Conservation (phyloP, 30 jellyfish, hydroid and myxozoan genomes). For the Aurelia aurita complex sp. Pacific region DNA sequence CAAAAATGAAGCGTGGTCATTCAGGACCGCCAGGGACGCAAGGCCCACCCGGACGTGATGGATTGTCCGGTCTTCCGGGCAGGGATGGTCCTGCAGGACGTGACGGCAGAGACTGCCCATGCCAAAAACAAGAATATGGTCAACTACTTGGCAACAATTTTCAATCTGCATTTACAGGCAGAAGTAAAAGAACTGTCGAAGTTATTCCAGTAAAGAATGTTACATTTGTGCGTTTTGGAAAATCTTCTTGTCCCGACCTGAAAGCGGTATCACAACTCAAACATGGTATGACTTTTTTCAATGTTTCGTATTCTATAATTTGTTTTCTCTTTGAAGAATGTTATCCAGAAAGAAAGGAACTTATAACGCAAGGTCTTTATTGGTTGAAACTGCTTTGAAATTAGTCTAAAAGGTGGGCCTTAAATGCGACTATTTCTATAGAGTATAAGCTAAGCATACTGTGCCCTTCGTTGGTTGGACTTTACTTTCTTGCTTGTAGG, state of each 20-base stretch:
- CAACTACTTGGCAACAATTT: conserved; percentile 8
- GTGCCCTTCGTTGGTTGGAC: no score
- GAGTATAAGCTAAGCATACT: no score
- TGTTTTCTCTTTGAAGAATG: no score
- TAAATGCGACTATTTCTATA: no score
- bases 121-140: conserved; percentile 11
- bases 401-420: no score
- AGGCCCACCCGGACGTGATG: conserved; percentile 80
- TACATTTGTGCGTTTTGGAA: conserved; percentile 59
- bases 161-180: conserved; percentile 29
- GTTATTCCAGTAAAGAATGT: conserved; percentile 39
- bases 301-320: no score
- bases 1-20: conserved; percentile 36
- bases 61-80: conserved; percentile 80
- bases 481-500: no score
- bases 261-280: conserved; percentile 19
- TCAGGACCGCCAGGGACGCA: conserved; percentile 57
- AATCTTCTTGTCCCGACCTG: conserved; percentile 37
- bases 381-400: no score
- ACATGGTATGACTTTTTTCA: no score
- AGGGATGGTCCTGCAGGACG: conserved; percentile 85
- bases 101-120: conserved; percentile 82
- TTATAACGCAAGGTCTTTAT: no score
- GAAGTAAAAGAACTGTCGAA: conserved; percentile 46
- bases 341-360: no score